Conservation (phyloP, 2,113 vertebrate species). For the Clarias gariepinus region DNA sequence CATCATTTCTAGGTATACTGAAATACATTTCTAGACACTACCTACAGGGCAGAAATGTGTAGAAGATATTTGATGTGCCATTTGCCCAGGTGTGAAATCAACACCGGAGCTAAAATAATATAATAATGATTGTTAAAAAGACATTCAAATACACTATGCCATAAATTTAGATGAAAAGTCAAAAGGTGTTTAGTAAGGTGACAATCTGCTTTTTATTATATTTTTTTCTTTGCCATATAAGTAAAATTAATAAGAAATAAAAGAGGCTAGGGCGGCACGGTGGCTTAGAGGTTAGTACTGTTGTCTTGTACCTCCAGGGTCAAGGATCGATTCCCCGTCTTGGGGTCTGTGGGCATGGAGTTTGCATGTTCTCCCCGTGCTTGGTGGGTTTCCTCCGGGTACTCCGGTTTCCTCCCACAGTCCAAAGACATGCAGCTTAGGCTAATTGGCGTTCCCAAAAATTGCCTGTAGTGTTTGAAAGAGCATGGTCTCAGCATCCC, state of each 20-base stretch:
- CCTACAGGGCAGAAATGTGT: background rate
- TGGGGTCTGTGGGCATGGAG: too few species aligned
- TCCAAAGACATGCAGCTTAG: too few species aligned
- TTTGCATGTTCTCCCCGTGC: too few species aligned
- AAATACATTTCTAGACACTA: constrained; percentile 9
- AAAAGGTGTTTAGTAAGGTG: background rate
- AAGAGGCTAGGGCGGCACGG: too few species aligned
- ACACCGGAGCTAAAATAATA: background rate
- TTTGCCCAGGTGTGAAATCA: background rate
- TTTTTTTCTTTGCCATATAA: background rate
- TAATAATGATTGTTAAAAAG: background rate
- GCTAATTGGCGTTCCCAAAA: too few species aligned
- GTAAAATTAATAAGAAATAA: too few species aligned
- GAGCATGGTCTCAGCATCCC: background rate
- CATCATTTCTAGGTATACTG: background rate
- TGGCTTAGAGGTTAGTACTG: too few species aligned
- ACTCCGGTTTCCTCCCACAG: too few species aligned
- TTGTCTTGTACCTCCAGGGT: too few species aligned
- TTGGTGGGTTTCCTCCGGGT: too few species aligned
- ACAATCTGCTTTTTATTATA: background rate
- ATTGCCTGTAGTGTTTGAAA: too few species aligned
- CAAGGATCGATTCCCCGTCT: too few species aligned
- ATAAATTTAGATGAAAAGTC: background rate
- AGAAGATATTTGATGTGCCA: background rate
- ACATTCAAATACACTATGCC: background rate